A percentile compares a stretch with the other conserved stretches of the same genome.
phyloP scores from a whole-genome alignment of 2,888 invertebrate genomes.

The Catocala fraxini region DNA sequence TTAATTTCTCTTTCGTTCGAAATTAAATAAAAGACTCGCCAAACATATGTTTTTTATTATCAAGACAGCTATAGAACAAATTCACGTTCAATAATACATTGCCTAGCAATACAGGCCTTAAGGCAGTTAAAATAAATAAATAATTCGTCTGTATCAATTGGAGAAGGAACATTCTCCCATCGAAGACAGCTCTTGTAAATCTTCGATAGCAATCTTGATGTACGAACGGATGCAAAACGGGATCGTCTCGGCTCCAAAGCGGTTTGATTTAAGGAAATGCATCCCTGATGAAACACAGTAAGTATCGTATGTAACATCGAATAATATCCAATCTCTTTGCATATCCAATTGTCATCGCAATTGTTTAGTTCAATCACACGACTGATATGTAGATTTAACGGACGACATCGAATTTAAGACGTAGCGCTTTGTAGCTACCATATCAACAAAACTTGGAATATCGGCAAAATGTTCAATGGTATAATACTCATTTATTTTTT shows the following conservation, averaged over 20 bases:
- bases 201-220: constrained; percentile 86
- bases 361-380: constrained; percentile 72
- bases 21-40: constrained; percentile 33
- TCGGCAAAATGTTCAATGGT: constrained; percentile 30
- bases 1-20: constrained; percentile 12
- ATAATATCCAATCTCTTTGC: constrained; percentile 63
- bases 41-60: constrained; percentile 35
- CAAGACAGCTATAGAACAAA: constrained; percentile 29
- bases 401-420: constrained; percentile 56
- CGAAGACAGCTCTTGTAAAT: constrained; percentile 85
- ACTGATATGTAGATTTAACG: constrained; percentile 60
- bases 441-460: constrained; percentile 33
- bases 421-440: constrained; percentile 30
- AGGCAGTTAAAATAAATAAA: constrained; percentile 70
- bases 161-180: constrained; percentile 69
- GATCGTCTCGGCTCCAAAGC: constrained; percentile 67
- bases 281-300: constrained; percentile 51
- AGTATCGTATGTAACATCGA: constrained; percentile 63
- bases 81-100: constrained; percentile 37
- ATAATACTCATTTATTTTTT: too few species aligned
- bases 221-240: constrained; percentile 87
- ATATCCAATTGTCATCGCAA: constrained; percentile 75
- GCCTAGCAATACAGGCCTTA: constrained; percentile 52
- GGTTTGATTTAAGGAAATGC: constrained; percentile 82
- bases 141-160: constrained; percentile 75